Evolutionary conservation across 2,113 vertebrate genomes (phyloP).

Genomic region (Gallinago paraguaiae): DNA sequence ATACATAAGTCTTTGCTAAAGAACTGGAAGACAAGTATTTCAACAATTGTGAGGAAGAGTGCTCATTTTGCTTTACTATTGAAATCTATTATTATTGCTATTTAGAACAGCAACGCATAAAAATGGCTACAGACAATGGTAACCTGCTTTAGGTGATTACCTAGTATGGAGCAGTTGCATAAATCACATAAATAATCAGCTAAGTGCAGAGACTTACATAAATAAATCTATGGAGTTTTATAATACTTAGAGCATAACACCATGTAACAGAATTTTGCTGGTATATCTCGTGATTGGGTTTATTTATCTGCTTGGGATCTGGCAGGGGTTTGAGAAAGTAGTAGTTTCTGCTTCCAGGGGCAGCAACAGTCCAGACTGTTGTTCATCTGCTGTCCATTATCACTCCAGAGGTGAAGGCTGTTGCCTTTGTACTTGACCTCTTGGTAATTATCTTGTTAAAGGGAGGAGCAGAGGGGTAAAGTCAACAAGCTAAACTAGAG

Average conservation of each 20-base stretch:
- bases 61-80: not conserved
- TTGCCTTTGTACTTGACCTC: not conserved
- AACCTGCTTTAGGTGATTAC: not conserved
- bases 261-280: not conserved
- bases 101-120: not conserved
- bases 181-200: not conserved
- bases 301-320: not conserved
- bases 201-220: not conserved
- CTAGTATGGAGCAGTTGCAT: not conserved
- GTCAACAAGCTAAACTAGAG: not conserved
- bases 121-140: not conserved
- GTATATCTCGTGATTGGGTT: not conserved
- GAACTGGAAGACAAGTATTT: not conserved
- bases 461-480: not conserved
- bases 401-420: not conserved
- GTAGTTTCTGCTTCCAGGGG: not conserved
- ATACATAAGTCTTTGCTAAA: not conserved
- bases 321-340: not conserved
- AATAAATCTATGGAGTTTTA: not conserved
- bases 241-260: not conserved
- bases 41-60: not conserved
- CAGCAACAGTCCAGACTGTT: not conserved
- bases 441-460: not conserved
- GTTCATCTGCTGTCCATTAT: not conserved
- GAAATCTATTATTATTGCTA: not conserved